Percentiles rank a stretch among this genome's conserved stretches.
Evolutionary conservation across 2,888 invertebrate species (phyloP).

Genomic region (Himalopsyche kuldschensis): DNA sequence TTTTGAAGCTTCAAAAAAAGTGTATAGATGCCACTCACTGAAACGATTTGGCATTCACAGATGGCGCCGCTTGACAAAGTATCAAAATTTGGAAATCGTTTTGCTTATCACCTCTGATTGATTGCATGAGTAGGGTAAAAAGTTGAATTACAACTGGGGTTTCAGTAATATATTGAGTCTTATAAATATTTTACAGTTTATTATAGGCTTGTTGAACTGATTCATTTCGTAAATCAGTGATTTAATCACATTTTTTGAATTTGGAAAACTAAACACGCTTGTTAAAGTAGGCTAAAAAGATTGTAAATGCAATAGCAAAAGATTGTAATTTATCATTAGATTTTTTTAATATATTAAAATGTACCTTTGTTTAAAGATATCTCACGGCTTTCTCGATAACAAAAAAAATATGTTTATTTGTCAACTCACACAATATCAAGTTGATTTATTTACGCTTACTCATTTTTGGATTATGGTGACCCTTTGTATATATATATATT

Average conservation of each 20-base stretch:
- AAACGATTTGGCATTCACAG: neutral
- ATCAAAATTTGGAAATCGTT: neutral
- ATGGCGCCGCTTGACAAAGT: neutral
- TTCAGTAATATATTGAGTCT: neutral
- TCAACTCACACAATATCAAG: constrained; percentile 35
- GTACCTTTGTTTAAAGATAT: neutral
- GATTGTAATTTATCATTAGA: neutral
- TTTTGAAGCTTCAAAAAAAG: neutral
- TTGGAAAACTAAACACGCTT: neutral
- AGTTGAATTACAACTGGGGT: neutral
- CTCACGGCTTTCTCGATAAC: neutral
- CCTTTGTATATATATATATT: constrained; percentile 14
- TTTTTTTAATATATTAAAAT: neutral
- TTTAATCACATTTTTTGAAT: neutral
- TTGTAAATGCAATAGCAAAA: constrained; percentile 1
- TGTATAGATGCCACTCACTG: neutral
- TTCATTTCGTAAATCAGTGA: neutral
- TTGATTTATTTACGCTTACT: constrained; percentile 38
- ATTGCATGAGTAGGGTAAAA: neutral
- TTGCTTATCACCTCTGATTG: neutral
- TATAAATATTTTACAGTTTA: neutral
- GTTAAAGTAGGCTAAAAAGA: neutral
- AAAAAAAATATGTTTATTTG: neutral
- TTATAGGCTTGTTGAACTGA: neutral
- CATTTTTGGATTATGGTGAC: constrained; percentile 40